Base-by-base conservation (phyloP, 2,113 vertebrate genomes). In the Perccottus glenii region DNA sequence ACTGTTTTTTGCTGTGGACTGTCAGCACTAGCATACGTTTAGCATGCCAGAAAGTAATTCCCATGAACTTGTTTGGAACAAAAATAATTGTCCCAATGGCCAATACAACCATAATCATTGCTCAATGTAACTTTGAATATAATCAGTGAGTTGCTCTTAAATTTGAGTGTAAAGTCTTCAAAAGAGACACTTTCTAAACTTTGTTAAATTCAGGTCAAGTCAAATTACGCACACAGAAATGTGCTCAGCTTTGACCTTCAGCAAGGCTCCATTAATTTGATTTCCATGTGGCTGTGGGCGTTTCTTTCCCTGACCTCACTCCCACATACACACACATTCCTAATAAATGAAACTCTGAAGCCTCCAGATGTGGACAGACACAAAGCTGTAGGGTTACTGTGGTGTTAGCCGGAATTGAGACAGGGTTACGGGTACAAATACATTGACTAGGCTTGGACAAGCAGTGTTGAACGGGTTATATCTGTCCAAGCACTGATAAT, bases 361-460 rank as follows among this genome's bases (percentile, higher is more conserved):
- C 52, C 52, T 55, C 12, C 70, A 83, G 58, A 85, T 62, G 80
- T 47, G 57, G 35, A 45, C 42, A 55, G 52, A 75, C 61, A 58
- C 79, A 73, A 77, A 14, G 84, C 79, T 80, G 53, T 73, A 70
- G 64, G 12, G 50, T 52, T 62, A 68, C 6, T 59, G 64, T 67
- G 69, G 67, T 83, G 81, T 81, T 40, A 81, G 70, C 27, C 9
- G 11, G 50, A 36, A 11, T 5, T 51, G 49, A 32, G 16, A 11
- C 27, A 33, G 6, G 50, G 50, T 27, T 33, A 33, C 3, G 10
- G 51, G 52, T 55, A 36, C 8, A 55, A 55, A 55, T 4, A 4
- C 6, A 55, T n/a, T 4, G 51, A 32, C 50, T 2, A 35, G 50
- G 27, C 19, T 3, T 19, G 48, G 48, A 19, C 15, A 16, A 46